Evolutionary conservation across 2,797 vertebrate genomes (phyloP).

Genomic region (Glyptemys insculpta): DNA sequence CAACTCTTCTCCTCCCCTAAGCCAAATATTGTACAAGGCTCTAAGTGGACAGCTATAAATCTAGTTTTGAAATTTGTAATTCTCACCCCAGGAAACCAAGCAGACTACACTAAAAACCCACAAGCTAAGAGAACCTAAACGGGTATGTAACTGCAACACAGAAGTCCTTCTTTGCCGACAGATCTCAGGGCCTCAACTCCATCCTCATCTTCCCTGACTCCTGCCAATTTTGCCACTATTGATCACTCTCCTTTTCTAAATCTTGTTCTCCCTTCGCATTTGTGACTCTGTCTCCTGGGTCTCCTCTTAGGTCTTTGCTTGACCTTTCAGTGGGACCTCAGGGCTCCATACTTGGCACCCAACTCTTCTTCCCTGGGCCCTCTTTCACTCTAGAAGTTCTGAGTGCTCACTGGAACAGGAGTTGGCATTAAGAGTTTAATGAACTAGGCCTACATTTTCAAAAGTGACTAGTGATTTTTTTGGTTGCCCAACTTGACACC

Average conservation of each 20-base stretch:
- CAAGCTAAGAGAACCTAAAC: not conserved
- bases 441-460: not conserved
- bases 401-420: not conserved
- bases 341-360: not conserved
- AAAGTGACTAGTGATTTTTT: not conserved
- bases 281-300: not conserved
- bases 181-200: not conserved
- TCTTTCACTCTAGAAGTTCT: not conserved
- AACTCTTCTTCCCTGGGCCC: not conserved
- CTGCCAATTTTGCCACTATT: not conserved
- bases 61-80: not conserved
- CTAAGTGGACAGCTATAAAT: not conserved
- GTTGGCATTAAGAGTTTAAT: not conserved
- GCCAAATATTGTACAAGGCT: not conserved
- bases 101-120: not conserved
- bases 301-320: not conserved
- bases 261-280: not conserved
- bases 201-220: not conserved
- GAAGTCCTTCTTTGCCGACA: not conserved
- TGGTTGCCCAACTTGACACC: not conserved
- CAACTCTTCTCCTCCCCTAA: not conserved
- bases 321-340: not conserved
- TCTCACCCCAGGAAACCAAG: too few species aligned
- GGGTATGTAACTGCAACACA: not conserved
- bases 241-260: not conserved